These are phyloP conservation scores for Chrysolina oricalcia DNA, from an alignment of 2,888 invertebrate genomes.

Conservation along the genomic window DNA sequence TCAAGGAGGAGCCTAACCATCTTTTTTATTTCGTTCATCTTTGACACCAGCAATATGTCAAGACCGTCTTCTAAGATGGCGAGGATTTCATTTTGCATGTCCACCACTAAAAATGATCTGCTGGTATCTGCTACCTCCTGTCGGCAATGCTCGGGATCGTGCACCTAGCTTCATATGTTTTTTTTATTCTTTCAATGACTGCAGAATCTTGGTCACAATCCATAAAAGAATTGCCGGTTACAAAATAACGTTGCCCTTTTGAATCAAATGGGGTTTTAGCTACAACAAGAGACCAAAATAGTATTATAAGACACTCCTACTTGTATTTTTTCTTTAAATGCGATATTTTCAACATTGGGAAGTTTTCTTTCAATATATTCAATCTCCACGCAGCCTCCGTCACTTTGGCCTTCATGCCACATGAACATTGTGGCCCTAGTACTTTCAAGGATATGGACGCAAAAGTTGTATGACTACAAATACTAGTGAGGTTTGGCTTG, in stretches of 20 bases:
- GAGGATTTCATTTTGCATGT: not conserved
- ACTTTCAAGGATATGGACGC: too few relatives aligned
- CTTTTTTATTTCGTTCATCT: not conserved
- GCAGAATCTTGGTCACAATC: not conserved
- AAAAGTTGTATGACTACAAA: too few relatives aligned
- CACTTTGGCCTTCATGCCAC: not conserved
- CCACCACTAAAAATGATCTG: not conserved
- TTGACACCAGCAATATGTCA: constrained; percentile 1
- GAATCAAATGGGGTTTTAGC: constrained; percentile 21
- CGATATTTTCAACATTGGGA: not conserved
- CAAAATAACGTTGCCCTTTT: constrained; percentile 14
- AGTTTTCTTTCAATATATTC: not conserved
- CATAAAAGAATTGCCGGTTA: constrained; percentile 13
- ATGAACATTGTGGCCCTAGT: too few relatives aligned
- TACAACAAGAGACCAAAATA: constrained; percentile 3
- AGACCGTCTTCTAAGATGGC: not conserved
- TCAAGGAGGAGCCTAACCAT: not conserved
- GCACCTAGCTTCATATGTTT: constrained; percentile 4
- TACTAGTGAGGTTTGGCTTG: too few relatives aligned
- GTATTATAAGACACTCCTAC: not conserved
- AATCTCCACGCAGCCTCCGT: not conserved
- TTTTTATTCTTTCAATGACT: not conserved
- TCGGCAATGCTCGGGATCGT: not conserved
- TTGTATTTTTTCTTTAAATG: not conserved
- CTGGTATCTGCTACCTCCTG: not conserved